These are phyloP conservation scores for Hylaeus volcanicus DNA, from an alignment of 1,140 invertebrate genomes.

Conservation along the genomic window DNA sequence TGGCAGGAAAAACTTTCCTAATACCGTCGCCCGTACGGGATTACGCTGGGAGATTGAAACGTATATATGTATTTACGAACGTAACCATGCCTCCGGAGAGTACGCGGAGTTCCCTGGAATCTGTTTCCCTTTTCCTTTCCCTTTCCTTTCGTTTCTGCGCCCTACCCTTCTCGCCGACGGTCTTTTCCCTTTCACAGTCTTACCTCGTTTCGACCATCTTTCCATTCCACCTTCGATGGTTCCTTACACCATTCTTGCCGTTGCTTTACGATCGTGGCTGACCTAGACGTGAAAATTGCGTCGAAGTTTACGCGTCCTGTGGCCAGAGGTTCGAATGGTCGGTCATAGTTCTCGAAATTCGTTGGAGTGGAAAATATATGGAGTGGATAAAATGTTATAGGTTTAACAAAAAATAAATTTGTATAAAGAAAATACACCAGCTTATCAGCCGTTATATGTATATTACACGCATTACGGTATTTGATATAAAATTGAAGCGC, in stretches of 20 bases:
- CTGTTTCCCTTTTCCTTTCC: slow-evolving; percentile 20
- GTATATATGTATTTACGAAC: slow-evolving; percentile 76
- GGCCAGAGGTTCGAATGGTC: background rate
- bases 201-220: background rate
- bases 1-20: slow-evolving; percentile 78
- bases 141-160: background rate
- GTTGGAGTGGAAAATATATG: no score
- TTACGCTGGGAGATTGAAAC: slow-evolving; percentile 76
- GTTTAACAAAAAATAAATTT: no score
- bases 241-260: slow-evolving; percentile 10
- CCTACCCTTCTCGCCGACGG: background rate
- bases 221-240: no score
- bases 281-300: slow-evolving; percentile 34
- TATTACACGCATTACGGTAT: no score
- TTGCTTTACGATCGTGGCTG: slow-evolving; percentile 27
- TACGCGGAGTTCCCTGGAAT: slow-evolving; percentile 52
- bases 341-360: no score
- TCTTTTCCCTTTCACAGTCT: slow-evolving; percentile 14
- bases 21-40: slow-evolving; percentile 75
- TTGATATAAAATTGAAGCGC: no score
- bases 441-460: no score
- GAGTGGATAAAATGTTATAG: no score
- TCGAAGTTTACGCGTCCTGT: slow-evolving; percentile 45
- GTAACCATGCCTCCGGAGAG: slow-evolving; percentile 51
- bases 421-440: no score